Base-by-base conservation (phyloP, 2,113 vertebrate genomes). In the Neomonachus schauinslandi region DNA sequence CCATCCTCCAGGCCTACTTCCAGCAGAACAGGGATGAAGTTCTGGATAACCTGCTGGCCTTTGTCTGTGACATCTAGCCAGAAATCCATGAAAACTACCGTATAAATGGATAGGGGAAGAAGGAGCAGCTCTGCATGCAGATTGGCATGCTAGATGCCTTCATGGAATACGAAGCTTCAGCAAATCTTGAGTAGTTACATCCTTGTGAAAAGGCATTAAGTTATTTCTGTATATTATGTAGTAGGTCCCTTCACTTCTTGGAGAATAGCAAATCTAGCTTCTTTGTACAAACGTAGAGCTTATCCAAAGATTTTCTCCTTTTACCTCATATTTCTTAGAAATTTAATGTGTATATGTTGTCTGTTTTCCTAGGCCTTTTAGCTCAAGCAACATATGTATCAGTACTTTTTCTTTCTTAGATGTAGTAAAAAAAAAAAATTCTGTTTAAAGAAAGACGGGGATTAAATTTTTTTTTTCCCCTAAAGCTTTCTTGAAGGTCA, bases 21-120 rank as follows among this genome's bases (percentile, higher is more conserved):
- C 99, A 98, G 90, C 99, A 99, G 96, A 99, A 99, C 98, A 98
- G 99, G 1, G 99, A 99, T 85, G 97, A 98, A 8, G 99, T 99
- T 61, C 98, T 99, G 19, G 99, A 98, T 24, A 99, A 99, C 96
- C 98, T 99, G 71, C 97, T 99, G 97, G 98, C 98, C 0, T 99
- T 99, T 0, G 99, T 99, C 94, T 99, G 99, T 1, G 99, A 99
- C 97, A 39, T 39, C 39, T 3, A 4, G 39, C 39, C 39, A 39
- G 39, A 39, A 39, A 39, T 39, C 39, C 39, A 39, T 39, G 39
- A 39, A 39, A 39, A 39, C 39, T 39, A 39, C 39, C 39, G 39
- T 3, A 39, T 39, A 39, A 39, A 4, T 39, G 39, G 39, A 39
- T 39, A 39, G 39, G 39, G 39, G 39, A 39, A 3, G 39, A 39